These are phyloP conservation scores for Tachina grossa DNA, from an alignment of 2,888 invertebrate species.

Conservation along the genomic window DNA sequence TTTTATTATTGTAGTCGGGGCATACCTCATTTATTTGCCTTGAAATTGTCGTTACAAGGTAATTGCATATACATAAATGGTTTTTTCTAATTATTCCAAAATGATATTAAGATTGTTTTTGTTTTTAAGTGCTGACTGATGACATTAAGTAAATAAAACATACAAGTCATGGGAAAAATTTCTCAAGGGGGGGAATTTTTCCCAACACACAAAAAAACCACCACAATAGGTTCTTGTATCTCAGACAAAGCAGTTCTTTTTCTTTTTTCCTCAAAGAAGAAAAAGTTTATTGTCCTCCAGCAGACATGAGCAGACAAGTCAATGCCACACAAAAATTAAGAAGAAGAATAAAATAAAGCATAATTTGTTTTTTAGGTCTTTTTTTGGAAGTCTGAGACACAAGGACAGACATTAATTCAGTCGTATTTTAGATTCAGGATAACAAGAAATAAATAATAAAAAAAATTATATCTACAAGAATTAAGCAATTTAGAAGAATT, in stretches of 20 bases:
- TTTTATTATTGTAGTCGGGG: too few species aligned
- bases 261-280: slow-evolving; percentile 44
- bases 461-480: slow-evolving; percentile 24
- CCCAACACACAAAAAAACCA: not conserved
- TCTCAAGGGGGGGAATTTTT: slow-evolving; percentile 10
- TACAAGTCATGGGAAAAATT: slow-evolving; percentile 47
- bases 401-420: slow-evolving; percentile 33
- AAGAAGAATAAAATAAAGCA: slow-evolving; percentile 20
- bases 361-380: slow-evolving; percentile 38
- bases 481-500: slow-evolving; percentile 10
- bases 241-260: slow-evolving; percentile 53
- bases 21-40: too few species aligned
- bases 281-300: slow-evolving; percentile 74
- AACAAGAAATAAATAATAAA: slow-evolving; percentile 17
- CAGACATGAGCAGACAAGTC: slow-evolving; percentile 73
- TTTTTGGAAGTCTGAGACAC: slow-evolving; percentile 35
- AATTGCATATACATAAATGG: too few species aligned
- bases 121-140: slow-evolving; percentile 12
- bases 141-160: slow-evolving; percentile 20
- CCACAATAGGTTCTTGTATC: slow-evolving; percentile 21
- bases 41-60: not conserved
- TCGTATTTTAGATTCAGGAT: slow-evolving; percentile 37
- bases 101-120: slow-evolving; percentile 10
- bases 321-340: slow-evolving; percentile 69
- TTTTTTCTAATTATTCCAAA: not conserved